Base-by-base conservation (phyloP, 2,113 vertebrate species). In the Reinhardtius hippoglossoides region DNA sequence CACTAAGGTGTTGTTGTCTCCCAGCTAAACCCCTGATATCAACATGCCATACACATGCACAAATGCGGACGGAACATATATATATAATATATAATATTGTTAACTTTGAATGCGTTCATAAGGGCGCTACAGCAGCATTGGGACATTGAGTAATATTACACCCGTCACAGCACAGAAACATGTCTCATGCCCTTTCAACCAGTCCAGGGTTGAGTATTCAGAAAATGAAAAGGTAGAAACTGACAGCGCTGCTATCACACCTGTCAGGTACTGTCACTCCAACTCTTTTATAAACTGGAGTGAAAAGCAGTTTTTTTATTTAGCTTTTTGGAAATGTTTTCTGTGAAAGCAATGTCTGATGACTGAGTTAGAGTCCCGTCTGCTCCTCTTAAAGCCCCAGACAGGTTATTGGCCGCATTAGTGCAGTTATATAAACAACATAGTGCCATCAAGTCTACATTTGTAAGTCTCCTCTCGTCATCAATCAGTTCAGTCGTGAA, bases 171-270 rank as follows among this genome's bases (percentile, higher is more conserved):
- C 58, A 61, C 59, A 71, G 64, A 56, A 60, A 79, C 15, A 21
- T 9, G 16, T 46, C 8, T 42, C 21, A n/a, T 58, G 9, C 31
- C 8, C 71, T 66, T 67, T 64, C 67, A 58, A n/a, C 13, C 37
- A 24, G 60, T 64, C 56, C 31, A 58, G 0, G 46, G 50, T 55
- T 35, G 50, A 72, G 67, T 69, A 1, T 54, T 20, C 46, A 54
- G 50, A 62, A 31, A 67, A 84, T 68, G 55, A 60, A 73, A 60
- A 66, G 13, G 8, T 42, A 40, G 52, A 80, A 23, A 71, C 20
- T 31, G 76, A 82, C 62, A 76, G 71, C 16, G 55, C 59, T 67
- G 70, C 60, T 52, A 71, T 87, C 74, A 75, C 26, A 68, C 63
- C 23, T 81, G 15, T 65, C 81, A 64, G 50, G 58, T 54, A 4